A percentile compares a stretch with the other conserved stretches of the same genome.
Conservation (phyloP, 2,113 vertebrate species). For the Melanostigma gelatinosum region DNA sequence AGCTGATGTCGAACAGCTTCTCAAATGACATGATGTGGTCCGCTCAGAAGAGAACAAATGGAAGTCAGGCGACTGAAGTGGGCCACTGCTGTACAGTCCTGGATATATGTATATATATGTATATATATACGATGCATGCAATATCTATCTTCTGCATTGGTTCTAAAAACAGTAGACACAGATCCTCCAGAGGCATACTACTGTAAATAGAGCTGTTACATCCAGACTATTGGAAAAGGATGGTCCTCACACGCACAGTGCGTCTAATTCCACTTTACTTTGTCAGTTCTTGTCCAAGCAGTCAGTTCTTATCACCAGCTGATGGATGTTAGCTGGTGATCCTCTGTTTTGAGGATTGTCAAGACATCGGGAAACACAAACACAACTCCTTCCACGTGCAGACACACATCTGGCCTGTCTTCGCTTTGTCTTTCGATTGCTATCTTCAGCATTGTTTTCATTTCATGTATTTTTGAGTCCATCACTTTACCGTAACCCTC, state of each 20-base stretch:
- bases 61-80: not conserved
- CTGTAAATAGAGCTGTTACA: slow-evolving; percentile 14
- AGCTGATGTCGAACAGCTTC: not conserved
- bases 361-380: slow-evolving; percentile 3
- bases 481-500: slow-evolving; percentile 1
- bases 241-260: not conserved
- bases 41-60: not conserved
- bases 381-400: slow-evolving; percentile 1
- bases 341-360: slow-evolving; percentile 3
- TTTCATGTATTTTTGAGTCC: slow-evolving; percentile 27
- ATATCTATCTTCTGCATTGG: not conserved
- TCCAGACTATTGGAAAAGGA: slow-evolving; percentile 24
- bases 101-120: not conserved
- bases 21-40: slow-evolving; percentile 4
- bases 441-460: slow-evolving; percentile 29
- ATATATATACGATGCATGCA: not conserved
- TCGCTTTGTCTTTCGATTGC: not conserved
- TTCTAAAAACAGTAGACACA: not conserved
- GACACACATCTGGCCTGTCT: slow-evolving; percentile 10
- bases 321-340: slow-evolving; percentile 13
- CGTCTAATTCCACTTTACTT: slow-evolving; percentile 22
- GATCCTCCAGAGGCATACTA: slow-evolving; percentile 1
- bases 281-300: slow-evolving; percentile 30
- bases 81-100: not conserved
- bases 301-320: slow-evolving; percentile 15